Evolutionary conservation across 2,113 vertebrate genomes (phyloP).

Genomic region (Oncorhynchus keta): DNA sequence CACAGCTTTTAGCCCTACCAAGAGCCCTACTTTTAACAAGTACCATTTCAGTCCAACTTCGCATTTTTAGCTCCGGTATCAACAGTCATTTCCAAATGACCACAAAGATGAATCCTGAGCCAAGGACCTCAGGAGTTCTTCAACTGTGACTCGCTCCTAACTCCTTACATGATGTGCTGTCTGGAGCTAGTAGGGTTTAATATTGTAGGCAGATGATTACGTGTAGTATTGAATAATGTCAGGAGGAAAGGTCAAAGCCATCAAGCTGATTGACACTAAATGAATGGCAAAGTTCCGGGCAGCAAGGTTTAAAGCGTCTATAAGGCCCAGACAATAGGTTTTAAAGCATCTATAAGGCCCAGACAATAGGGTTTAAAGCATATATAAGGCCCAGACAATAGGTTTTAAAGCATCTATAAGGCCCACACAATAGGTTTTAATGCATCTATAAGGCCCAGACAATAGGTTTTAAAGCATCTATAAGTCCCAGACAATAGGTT

Average conservation of each 20-base stretch:
- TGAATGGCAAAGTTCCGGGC: slow-evolving; percentile 51
- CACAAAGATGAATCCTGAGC: slow-evolving; percentile 45
- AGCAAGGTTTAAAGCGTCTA: slow-evolving; percentile 56
- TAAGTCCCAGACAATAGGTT: too few relatives aligned
- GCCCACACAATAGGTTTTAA: too few relatives aligned
- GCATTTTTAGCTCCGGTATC: slow-evolving; percentile 47
- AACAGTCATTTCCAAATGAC: slow-evolving; percentile 39
- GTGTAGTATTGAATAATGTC: slow-evolving; percentile 57
- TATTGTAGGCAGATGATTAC: slow-evolving; percentile 55
- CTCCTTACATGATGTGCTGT: slow-evolving; percentile 53
- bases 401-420: too few relatives aligned
- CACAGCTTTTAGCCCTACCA: slow-evolving; percentile 49
- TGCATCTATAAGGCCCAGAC: too few relatives aligned
- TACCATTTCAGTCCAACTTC: slow-evolving; percentile 43
- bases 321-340: slow-evolving; percentile 32
- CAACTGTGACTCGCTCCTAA: slow-evolving; percentile 38
- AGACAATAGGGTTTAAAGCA: too few relatives aligned
- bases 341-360: too few relatives aligned
- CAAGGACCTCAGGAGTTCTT: slow-evolving; percentile 36
- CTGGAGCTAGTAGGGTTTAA: slow-evolving; percentile 61
- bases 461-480: too few relatives aligned
- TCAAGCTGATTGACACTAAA: slow-evolving; percentile 58
- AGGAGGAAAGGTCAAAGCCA: slow-evolving; percentile 63
- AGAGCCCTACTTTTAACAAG: slow-evolving; percentile 27
- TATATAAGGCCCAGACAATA: too few relatives aligned